These are phyloP conservation scores for Physella acuta DNA, from an alignment of 1,140 invertebrate genomes.

Conservation along the genomic window DNA sequence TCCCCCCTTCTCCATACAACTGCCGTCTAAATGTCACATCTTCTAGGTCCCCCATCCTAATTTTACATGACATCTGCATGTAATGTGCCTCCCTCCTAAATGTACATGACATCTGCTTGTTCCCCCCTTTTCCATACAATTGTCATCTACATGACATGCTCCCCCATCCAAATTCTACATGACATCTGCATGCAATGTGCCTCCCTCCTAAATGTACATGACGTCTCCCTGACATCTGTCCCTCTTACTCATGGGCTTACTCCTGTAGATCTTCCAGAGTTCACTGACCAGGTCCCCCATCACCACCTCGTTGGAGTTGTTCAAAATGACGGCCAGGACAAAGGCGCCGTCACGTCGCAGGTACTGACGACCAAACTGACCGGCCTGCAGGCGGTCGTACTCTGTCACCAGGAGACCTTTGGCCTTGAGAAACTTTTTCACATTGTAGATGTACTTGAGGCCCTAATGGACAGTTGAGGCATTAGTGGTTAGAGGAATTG, in stretches of 20 bases:
- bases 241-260: constrained; percentile 22
- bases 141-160: not conserved
- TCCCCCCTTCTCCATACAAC: not conserved
- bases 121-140: not conserved
- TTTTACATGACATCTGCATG: constrained; percentile 15
- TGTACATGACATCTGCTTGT: not conserved
- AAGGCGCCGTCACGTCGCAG: constrained; percentile 52
- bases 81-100: constrained; percentile 2
- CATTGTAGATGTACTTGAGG: constrained; percentile 24
- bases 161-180: not conserved
- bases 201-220: constrained; percentile 21
- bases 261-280: constrained; percentile 49
- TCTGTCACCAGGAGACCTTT: constrained; percentile 28
- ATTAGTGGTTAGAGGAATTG: too few relatives aligned
- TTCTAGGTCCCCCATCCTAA: not conserved
- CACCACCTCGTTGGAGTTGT: constrained; percentile 50
- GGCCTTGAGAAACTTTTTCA: constrained; percentile 44
- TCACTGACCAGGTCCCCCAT: constrained; percentile 45
- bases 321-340: constrained; percentile 43
- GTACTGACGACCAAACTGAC: constrained; percentile 43
- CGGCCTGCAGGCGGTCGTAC: constrained; percentile 39
- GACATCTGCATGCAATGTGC: not conserved
- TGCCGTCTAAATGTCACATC: too few relatives aligned
- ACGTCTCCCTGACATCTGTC: constrained; percentile 13
- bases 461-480: too few relatives aligned